Evolutionary conservation across 2,888 invertebrate genomes (phyloP).

Genomic region (Pecten maximus): DNA sequence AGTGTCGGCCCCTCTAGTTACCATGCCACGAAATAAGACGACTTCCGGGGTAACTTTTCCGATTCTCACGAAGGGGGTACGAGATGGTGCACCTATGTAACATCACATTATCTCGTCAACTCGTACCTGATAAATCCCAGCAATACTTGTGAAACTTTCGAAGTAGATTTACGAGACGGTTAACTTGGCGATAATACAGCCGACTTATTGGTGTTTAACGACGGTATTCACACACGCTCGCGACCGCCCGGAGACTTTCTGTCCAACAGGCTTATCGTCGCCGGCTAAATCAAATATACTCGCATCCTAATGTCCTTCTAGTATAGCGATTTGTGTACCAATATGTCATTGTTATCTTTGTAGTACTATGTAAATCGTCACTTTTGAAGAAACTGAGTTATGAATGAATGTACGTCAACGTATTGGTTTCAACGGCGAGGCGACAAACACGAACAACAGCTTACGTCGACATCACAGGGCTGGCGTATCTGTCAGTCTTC

Average conservation of each 20-base stretch:
- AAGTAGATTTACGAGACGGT: slow-evolving; percentile 15
- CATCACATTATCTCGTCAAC: slow-evolving; percentile 1
- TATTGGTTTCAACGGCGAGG: not conserved
- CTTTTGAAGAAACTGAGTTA: not conserved
- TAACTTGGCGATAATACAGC: not conserved
- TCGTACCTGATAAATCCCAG: not conserved
- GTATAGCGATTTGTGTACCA: not conserved
- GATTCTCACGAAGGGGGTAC: not conserved
- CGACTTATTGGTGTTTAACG: slow-evolving; percentile 17
- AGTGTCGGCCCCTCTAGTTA: no score
- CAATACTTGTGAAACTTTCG: slow-evolving; percentile 20
- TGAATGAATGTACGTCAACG: not conserved
- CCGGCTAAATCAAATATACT: not conserved
- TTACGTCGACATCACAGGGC: no score
- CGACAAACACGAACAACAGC: not conserved
- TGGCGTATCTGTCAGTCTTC: no score
- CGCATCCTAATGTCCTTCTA: not conserved
- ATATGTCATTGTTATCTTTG: slow-evolving; percentile 1
- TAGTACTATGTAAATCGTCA: slow-evolving; percentile 23
- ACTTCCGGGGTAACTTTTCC: no score
- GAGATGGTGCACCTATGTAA: not conserved
- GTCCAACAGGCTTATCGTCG: slow-evolving; percentile 12
- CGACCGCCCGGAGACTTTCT: slow-evolving; percentile 13
- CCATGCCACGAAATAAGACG: no score
- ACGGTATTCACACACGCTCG: not conserved